A percentile compares a stretch with the other conserved stretches of the same genome.
Conservation (phyloP, 2,888 invertebrate species). For the Tethea ocularis region DNA sequence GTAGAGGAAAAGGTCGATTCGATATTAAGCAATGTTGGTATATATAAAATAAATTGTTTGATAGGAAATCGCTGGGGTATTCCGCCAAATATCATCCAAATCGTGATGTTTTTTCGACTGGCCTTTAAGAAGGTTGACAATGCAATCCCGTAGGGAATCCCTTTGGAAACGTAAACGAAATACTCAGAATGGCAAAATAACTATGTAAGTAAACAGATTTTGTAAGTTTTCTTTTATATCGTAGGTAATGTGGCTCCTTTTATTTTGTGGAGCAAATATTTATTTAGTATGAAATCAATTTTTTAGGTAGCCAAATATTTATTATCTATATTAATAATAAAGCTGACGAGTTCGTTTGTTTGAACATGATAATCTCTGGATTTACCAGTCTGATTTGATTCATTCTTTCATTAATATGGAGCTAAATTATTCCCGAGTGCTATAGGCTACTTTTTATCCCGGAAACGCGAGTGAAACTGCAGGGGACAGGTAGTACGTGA, state of each 20-base stretch:
- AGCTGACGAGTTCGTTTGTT: too few species aligned
- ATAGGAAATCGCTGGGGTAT: slow-evolving; percentile 8
- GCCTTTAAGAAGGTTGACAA: slow-evolving; percentile 9
- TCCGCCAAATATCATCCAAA: slow-evolving; percentile 5
- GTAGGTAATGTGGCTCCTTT: not conserved
- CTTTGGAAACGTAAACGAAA: slow-evolving; percentile 1
- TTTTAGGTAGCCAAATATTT: too few species aligned
- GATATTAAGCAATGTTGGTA: slow-evolving; percentile 34
- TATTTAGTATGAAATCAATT: not conserved
- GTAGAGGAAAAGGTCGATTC: slow-evolving; percentile 47
- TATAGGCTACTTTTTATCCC: too few species aligned
- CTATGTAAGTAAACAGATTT: not conserved
- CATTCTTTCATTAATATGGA: too few species aligned
- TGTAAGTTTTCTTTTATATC: not conserved
- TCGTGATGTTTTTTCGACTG: slow-evolving; percentile 8
- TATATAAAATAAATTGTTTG: slow-evolving; percentile 23
- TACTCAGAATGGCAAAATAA: not conserved
- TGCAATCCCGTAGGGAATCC: slow-evolving; percentile 1
- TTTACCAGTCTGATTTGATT: too few species aligned
- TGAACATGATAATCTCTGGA: too few species aligned
- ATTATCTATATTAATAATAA: too few species aligned
- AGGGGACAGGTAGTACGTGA: too few species aligned
- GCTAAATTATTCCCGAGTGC: too few species aligned
- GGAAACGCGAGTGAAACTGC: too few species aligned
- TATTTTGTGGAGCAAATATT: not conserved